phyloP scores from a whole-genome alignment of 2,888 invertebrate species.

The Limnephilus lunatus region DNA sequence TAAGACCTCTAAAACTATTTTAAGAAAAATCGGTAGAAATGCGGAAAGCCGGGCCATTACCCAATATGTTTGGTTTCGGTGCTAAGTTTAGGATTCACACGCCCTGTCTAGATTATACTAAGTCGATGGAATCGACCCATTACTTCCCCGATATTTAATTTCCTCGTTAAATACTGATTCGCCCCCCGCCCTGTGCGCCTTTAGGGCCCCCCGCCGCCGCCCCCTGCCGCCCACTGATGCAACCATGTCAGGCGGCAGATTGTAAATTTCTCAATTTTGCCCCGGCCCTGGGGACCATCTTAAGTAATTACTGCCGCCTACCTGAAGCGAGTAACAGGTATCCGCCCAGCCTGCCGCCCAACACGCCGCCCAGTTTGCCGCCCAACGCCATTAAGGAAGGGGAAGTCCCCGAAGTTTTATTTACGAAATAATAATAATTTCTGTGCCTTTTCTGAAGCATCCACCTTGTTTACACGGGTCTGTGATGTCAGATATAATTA shows the following conservation, averaged over 20 bases:
- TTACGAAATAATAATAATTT: conserved; percentile 18
- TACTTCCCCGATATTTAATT: not conserved
- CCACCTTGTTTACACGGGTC: conserved; percentile 5
- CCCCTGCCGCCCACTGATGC: conserved; percentile 27
- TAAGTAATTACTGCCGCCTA: conserved; percentile 65
- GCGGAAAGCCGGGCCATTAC: no score
- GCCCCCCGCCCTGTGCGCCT: not conserved
- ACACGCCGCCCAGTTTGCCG: conserved; percentile 21
- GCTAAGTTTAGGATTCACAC: no score
- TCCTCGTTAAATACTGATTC: not conserved
- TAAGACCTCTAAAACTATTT: no score
- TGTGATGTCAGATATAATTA: conserved; percentile 6
- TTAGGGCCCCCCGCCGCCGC: not conserved
- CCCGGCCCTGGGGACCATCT: conserved; percentile 59
- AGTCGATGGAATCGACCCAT: not conserved
- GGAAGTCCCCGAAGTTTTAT: conserved; percentile 23
- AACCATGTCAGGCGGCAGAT: conserved; percentile 29
- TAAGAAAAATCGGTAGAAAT: no score
- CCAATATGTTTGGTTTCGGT: no score
- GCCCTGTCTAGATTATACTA: no score
- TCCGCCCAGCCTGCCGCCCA: conserved; percentile 31
- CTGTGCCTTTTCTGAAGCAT: conserved; percentile 22
- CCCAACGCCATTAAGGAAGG: conserved; percentile 2
- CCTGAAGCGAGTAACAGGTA: conserved; percentile 53
- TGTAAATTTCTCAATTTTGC: conserved; percentile 64